Conservation (phyloP, 2,113 vertebrate species). For the western clawed frog (Xenopus tropicalis) region DNA sequence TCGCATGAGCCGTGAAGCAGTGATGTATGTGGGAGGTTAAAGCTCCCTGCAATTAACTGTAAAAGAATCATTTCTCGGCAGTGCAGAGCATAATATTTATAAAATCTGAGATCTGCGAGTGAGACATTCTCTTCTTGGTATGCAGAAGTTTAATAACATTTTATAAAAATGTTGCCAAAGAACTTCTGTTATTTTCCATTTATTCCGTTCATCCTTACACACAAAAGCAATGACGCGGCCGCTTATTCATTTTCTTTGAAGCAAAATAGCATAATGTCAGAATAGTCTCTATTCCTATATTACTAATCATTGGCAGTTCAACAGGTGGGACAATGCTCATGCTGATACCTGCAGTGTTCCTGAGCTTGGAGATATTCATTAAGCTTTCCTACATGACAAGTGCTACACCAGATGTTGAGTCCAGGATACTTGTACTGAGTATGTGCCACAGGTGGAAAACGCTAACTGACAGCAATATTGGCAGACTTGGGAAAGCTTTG, state of each 20-base stretch:
- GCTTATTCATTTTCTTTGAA: background rate
- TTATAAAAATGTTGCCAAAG: background rate
- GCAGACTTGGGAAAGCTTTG: background rate
- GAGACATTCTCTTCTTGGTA: background rate
- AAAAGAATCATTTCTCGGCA: background rate
- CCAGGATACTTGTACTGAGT: background rate
- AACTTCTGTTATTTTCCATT: background rate
- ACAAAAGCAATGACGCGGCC: background rate
- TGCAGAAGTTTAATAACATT: constrained; percentile 10
- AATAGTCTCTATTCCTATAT: background rate
- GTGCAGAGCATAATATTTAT: background rate
- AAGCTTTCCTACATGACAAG: constrained; percentile 5
- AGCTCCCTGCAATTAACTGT: background rate
- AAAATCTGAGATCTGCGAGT: constrained; percentile 5
- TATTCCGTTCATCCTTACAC: background rate
- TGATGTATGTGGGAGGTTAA: constrained; percentile 1
- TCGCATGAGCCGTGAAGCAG: too few relatives aligned
- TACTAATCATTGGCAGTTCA: constrained; percentile 1
- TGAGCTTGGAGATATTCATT: constrained; percentile 16
- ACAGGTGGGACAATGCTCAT: constrained; percentile 1
- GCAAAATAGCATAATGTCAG: background rate
- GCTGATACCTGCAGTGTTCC: background rate
- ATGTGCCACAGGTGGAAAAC: background rate
- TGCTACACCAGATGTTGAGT: background rate
- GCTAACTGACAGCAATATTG: background rate